Percentiles rank a stretch among this genome's conserved stretches.
Evolutionary conservation across 1,140 invertebrate species (phyloP).

Genomic region (Platorchestia sp.): DNA sequence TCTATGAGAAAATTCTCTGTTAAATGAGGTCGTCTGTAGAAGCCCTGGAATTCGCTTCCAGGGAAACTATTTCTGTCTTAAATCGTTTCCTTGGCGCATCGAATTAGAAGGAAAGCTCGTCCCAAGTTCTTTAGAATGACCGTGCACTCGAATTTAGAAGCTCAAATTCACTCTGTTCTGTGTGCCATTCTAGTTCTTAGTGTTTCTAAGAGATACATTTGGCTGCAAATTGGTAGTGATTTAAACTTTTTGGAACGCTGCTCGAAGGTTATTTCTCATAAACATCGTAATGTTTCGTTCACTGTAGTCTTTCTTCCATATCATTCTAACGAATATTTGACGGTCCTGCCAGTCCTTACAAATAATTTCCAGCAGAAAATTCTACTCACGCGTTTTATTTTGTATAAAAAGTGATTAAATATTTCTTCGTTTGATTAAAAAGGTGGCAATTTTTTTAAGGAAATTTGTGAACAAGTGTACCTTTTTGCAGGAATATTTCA

Average conservation of each 20-base stretch:
- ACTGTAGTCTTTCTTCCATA: not conserved
- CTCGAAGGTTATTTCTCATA: not conserved
- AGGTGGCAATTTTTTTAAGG: not conserved
- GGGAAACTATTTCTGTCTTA: slow-evolving; percentile 1
- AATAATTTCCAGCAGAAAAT: no score
- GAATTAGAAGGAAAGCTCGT: slow-evolving; percentile 3
- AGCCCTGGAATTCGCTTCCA: slow-evolving; percentile 36
- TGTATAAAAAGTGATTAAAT: no score
- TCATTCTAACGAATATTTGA: not conserved
- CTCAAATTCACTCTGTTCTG: not conserved
- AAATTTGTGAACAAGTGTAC: not conserved
- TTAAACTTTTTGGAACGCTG: not conserved
- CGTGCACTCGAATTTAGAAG: not conserved
- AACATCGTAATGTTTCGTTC: not conserved
- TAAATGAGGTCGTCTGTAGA: slow-evolving; percentile 49
- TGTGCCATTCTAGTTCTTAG: not conserved
- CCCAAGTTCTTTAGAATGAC: not conserved
- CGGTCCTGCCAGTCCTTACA: no score
- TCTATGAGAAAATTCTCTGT: slow-evolving; percentile 53
- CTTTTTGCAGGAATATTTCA: not conserved
- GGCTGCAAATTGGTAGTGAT: not conserved
- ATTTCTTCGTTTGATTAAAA: not conserved
- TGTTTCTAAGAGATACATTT: not conserved
- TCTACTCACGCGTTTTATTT: no score
- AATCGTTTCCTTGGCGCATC: slow-evolving; percentile 23